Evolutionary conservation across 2,797 vertebrate species (phyloP).

Genomic region (Otolemur crassicaudatus): DNA sequence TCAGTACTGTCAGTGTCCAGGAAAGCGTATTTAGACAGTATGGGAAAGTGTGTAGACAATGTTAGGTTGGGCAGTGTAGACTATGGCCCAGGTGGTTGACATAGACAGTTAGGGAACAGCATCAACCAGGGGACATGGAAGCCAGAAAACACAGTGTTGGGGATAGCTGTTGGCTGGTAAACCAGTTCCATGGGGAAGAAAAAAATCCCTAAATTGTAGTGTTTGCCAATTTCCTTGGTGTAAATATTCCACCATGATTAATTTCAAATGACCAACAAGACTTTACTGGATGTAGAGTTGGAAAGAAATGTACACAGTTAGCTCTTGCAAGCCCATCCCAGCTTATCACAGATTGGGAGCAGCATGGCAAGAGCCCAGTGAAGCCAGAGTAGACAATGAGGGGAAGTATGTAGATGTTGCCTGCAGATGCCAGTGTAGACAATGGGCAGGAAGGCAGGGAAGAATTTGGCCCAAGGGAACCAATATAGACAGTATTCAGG

Average conservation of each 20-base stretch:
- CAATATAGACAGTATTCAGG: not conserved
- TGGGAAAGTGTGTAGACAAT: not conserved
- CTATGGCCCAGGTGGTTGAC: accelerated
- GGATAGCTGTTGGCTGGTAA: not conserved
- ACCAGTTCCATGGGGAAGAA: not conserved
- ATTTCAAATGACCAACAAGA: not conserved
- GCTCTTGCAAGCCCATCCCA: not conserved
- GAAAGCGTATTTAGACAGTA: not conserved
- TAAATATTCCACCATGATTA: not conserved
- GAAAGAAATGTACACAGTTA: not conserved
- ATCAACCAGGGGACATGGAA: no score
- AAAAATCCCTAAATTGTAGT: not conserved
- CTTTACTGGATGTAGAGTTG: not conserved
- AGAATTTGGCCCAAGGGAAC: not conserved
- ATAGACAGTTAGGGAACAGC: not conserved
- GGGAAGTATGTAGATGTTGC: not conserved
- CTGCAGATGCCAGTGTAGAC: not conserved
- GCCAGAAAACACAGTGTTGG: not conserved
- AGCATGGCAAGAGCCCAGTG: not conserved
- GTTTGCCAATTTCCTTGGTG: not conserved
- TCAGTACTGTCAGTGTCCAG: not conserved
- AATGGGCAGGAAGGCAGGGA: not conserved
- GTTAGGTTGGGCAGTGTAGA: not conserved
- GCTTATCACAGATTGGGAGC: not conserved
- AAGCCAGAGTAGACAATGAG: not conserved